Conservation (phyloP, 2,888 invertebrate genomes). For the Hoplodrina blanda region DNA sequence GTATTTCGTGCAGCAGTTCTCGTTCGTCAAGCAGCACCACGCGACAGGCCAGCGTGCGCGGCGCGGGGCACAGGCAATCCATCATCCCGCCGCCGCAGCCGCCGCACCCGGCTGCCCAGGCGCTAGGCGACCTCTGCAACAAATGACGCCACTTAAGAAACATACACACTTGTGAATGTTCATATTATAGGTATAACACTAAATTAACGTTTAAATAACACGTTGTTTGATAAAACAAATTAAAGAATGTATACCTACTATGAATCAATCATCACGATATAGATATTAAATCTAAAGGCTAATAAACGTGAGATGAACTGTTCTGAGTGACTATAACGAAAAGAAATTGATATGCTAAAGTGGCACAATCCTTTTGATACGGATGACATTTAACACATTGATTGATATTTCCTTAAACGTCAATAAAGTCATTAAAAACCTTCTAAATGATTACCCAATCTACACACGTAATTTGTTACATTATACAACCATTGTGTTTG, state of each 20-base stretch:
- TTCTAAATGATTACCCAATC: slow-evolving; percentile 31
- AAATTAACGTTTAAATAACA: not conserved
- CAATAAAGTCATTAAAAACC: slow-evolving; percentile 19
- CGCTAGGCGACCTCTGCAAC: slow-evolving; percentile 61
- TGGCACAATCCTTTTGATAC: slow-evolving; percentile 16
- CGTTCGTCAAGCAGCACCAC: slow-evolving; percentile 97
- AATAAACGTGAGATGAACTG: not conserved
- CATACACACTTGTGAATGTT: slow-evolving; percentile 9
- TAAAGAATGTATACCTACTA: too few relatives aligned
- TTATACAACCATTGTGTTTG: slow-evolving; percentile 38
- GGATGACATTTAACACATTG: slow-evolving; percentile 15
- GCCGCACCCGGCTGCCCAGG: slow-evolving; percentile 68
- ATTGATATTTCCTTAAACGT: slow-evolving; percentile 15
- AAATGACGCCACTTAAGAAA: slow-evolving; percentile 57
- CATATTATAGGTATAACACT: not conserved
- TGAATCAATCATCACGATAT: too few relatives aligned
- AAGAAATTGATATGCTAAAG: slow-evolving; percentile 1
- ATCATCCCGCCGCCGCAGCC: slow-evolving; percentile 82
- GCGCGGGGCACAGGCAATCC: slow-evolving; percentile 91
- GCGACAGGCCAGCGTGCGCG: slow-evolving; percentile 93
- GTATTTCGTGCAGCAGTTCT: slow-evolving; percentile 96
- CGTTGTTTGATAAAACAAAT: not conserved
- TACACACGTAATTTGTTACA: slow-evolving; percentile 33
- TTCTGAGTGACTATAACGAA: slow-evolving; percentile 1
- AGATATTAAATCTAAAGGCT: too few relatives aligned